A percentile compares a stretch with the other conserved stretches of the same genome.
These are phyloP conservation scores for Cataglyphis rosenhaueri DNA, from an alignment of 2,888 invertebrate genomes.

Conservation along the genomic window DNA sequence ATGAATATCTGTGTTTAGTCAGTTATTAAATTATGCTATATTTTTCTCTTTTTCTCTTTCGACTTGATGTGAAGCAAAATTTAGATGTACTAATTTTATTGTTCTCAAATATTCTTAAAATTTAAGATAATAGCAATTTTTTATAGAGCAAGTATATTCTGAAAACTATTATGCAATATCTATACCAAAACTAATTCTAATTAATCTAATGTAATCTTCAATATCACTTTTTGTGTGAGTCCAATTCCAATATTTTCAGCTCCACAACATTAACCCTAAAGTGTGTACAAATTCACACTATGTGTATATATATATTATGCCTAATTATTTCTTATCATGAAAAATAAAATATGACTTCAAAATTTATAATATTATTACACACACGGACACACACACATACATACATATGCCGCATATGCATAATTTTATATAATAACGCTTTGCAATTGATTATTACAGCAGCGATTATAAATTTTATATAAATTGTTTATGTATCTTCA, in stretches of 20 bases:
- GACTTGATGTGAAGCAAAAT: constrained; percentile 27
- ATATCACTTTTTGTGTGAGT: neutral
- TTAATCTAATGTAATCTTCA: constrained; percentile 30
- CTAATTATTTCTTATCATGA: constrained; percentile 30
- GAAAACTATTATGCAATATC: constrained; percentile 21
- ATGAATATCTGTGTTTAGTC: constrained; percentile 21
- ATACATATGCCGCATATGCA: neutral
- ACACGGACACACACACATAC: neutral
- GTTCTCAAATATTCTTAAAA: constrained; percentile 36
- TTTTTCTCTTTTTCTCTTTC: neutral
- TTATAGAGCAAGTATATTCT: constrained; percentile 31
- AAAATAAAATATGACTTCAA: constrained; percentile 41
- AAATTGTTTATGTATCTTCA: constrained; percentile 58
- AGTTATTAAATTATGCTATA: constrained; percentile 20
- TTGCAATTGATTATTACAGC: constrained; percentile 53
- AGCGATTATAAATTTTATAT: constrained; percentile 61
- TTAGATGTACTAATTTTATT: constrained; percentile 35
- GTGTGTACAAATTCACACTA: constrained; percentile 32
- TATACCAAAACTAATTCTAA: constrained; percentile 29
- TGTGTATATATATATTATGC: constrained; percentile 1
- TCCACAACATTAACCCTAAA: constrained; percentile 8
- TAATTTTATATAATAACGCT: constrained; percentile 67
- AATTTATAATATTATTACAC: constrained; percentile 16
- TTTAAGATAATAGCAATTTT: constrained; percentile 29
- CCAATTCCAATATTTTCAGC: constrained; percentile 36